Percentiles rank a stretch among this genome's conserved stretches.
Evolutionary conservation across 2,797 vertebrate species (phyloP).

Genomic region (Sciurus vulgaris): DNA sequence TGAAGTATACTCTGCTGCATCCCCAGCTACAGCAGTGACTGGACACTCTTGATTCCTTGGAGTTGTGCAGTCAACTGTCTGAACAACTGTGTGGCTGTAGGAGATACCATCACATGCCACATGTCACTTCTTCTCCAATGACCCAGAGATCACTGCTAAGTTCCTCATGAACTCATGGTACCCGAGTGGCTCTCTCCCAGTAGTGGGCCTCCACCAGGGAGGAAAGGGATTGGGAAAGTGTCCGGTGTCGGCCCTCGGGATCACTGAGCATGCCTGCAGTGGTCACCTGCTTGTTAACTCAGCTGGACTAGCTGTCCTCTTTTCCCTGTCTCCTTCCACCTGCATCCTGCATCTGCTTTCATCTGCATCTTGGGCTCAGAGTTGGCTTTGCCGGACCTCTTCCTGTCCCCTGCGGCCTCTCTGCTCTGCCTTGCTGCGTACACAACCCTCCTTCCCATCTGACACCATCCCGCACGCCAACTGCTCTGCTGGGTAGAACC

Average conservation of each 20-base stretch:
- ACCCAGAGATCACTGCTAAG: neutral
- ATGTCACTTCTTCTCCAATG: neutral
- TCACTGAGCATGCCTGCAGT: neutral
- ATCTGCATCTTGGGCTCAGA: neutral
- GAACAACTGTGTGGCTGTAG: neutral
- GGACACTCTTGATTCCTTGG: neutral
- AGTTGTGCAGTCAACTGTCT: neutral
- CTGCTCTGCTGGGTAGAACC: fast-evolving
- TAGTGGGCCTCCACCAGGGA: neutral
- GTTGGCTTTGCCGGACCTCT: neutral
- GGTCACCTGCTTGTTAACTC: neutral
- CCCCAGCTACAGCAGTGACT: fast-evolving
- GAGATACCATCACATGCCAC: neutral
- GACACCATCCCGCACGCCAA: neutral
- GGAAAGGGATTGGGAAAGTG: neutral
- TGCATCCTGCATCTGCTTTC: neutral
- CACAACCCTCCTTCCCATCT: neutral
- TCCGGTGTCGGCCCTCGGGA: neutral
- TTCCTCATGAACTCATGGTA: neutral
- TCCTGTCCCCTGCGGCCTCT: neutral
- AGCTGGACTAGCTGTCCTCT: neutral
- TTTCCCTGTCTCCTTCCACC: too few relatives aligned
- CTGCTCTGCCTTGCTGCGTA: fast-evolving
- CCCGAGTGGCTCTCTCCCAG: neutral
- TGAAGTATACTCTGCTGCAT: constrained; percentile 71